Conservation (phyloP, 2,113 vertebrate species). For the Otocyon megalotis region DNA sequence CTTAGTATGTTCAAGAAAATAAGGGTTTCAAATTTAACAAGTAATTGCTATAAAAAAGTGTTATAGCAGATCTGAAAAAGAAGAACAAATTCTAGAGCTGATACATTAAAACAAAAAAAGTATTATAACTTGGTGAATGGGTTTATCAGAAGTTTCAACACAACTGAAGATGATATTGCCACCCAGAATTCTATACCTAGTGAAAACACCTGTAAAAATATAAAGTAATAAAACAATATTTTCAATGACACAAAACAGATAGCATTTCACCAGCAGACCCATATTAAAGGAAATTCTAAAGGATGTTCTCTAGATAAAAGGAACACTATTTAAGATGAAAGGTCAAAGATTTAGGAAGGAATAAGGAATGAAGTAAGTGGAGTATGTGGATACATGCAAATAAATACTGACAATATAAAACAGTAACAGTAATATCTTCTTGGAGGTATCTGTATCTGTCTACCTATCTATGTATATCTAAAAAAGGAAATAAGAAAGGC, state of each 20-base stretch:
- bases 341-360: neutral
- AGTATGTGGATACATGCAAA: neutral
- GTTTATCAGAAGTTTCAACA: neutral
- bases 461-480: neutral
- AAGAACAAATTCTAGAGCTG: neutral
- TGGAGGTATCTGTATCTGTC: neutral
- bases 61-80: neutral
- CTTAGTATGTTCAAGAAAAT: neutral
- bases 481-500: neutral
- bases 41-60: neutral
- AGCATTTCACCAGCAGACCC: neutral
- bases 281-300: neutral
- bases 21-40: neutral
- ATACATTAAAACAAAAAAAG: neutral
- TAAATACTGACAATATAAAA: neutral
- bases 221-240: neutral
- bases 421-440: neutral
- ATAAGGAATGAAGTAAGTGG: neutral
- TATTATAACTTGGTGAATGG: neutral
- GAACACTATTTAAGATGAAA: neutral
- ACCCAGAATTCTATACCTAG: neutral
- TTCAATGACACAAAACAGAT: neutral
- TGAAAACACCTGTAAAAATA: neutral
- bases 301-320: neutral
- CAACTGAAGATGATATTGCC: neutral